Base-by-base conservation (phyloP, 2,888 invertebrate species). In the Zygothrica quintamaculata region DNA sequence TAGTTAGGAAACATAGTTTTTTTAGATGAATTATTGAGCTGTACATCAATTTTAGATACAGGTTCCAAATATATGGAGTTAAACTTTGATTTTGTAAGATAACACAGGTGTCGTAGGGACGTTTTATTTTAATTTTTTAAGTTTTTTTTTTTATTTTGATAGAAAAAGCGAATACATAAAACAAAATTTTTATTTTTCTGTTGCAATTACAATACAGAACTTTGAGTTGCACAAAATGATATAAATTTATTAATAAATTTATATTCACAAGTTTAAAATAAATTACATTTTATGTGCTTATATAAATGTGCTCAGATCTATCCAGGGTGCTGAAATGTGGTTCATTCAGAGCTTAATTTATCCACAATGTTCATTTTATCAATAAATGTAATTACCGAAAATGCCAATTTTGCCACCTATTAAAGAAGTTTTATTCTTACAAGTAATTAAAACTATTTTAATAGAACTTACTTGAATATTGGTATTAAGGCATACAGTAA, bases 1-100 rank as follows among this genome's bases (percentile, higher is more conserved):
- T 57, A 86, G 62, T 82, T 82, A 62, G 84, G 84, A 50, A 69
- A 66, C 88, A 88, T 82, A 33, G 36, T 34, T 51, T 47, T n/a
- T 12, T 6, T 8, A 36, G 11, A n/a, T 48, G 18, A 25, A 37
- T 34, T 42, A 37, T 40, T 31, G 25, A 50, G 37, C 6, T 55
- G 36, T 40, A 48, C 36, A 42, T n/a, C 16, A 76, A 58, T 56
- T 56, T 26, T 37, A 33, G 8, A 22, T 8, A 9, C 6, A 7
- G 44, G 1, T 55, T 15, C 33, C 9, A 40, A 56, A 70, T 37
- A 43, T 37, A 26, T 46, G 12, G 0, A 18, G 13, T 33, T 40
- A 13, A 40, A 50, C 48, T 22, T 15, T 46, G 44, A 58, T 56
- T 60, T 65, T 25, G 16, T 37, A 11, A 43, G 8, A 3, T 42